phyloP scores from a whole-genome alignment of 2,888 invertebrate genomes.

The Tethea ocularis region DNA sequence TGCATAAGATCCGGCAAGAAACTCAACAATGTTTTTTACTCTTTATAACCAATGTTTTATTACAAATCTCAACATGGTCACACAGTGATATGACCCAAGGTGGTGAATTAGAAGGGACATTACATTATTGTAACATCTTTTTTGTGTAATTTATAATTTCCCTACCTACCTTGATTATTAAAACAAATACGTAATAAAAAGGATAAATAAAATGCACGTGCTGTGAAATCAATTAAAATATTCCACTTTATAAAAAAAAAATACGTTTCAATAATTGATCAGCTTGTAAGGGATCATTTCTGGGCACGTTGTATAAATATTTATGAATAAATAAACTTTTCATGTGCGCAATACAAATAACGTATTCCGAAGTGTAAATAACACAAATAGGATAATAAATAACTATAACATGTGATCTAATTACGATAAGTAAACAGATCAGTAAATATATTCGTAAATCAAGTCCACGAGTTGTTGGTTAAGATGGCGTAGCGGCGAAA shows the following conservation, averaged over 20 bases:
- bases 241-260: neutral
- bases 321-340: conserved; percentile 30
- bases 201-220: neutral
- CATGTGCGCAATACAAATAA: conserved; percentile 38
- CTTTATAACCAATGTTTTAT: too few species aligned
- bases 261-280: neutral
- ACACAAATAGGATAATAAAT: conserved; percentile 39
- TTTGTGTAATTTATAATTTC: too few species aligned
- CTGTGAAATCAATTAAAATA: neutral
- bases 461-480: conserved; percentile 66
- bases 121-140: too few species aligned
- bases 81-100: too few species aligned
- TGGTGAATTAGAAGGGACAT: too few species aligned
- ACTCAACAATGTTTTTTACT: too few species aligned
- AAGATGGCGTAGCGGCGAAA: conserved; percentile 58
- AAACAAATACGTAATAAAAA: neutral
- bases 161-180: neutral
- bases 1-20: too few species aligned
- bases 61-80: too few species aligned
- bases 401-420: conserved; percentile 50
- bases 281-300: neutral
- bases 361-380: conserved; percentile 26
- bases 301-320: conserved; percentile 21
- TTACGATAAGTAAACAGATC: conserved; percentile 47
- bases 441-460: conserved; percentile 46